Conservation (phyloP, 2,113 vertebrate genomes). For the Scalopus aquaticus region DNA sequence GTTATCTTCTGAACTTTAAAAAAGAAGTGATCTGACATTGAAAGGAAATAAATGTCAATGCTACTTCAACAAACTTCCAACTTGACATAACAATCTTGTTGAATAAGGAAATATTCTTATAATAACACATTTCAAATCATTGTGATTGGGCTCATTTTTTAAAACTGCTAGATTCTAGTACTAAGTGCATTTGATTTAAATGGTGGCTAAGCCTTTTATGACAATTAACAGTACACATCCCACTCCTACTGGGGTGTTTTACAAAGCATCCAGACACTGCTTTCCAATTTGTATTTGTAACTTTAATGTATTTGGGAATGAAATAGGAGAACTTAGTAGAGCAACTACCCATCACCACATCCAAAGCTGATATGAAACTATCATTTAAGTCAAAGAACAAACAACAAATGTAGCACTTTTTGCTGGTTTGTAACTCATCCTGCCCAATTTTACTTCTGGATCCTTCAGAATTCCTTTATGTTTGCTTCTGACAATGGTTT, state of each 20-base stretch:
- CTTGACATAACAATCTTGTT: neutral
- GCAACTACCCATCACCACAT: neutral
- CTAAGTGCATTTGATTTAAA: neutral
- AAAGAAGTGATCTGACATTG: neutral
- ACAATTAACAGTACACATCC: neutral
- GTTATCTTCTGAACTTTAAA: neutral
- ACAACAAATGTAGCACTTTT: neutral
- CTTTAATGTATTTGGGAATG: neutral
- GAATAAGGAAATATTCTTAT: neutral
- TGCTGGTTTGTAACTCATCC: neutral
- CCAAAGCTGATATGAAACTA: neutral
- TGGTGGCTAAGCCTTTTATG: neutral
- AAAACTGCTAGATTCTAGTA: neutral
- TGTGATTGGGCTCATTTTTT: neutral
- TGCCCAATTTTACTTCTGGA: neutral
- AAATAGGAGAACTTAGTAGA: neutral
- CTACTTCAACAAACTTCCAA: neutral
- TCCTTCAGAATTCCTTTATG: neutral
- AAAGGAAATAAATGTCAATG: neutral
- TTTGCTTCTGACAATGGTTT: neutral
- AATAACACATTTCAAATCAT: conserved; percentile 18
- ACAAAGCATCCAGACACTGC: neutral
- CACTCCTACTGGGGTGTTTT: neutral
- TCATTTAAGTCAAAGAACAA: neutral
- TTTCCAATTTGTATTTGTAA: neutral